These are phyloP conservation scores for Antedon mediterranea DNA, from an alignment of 53 echinoderm and acorn worm genomes.

Conservation along the genomic window DNA sequence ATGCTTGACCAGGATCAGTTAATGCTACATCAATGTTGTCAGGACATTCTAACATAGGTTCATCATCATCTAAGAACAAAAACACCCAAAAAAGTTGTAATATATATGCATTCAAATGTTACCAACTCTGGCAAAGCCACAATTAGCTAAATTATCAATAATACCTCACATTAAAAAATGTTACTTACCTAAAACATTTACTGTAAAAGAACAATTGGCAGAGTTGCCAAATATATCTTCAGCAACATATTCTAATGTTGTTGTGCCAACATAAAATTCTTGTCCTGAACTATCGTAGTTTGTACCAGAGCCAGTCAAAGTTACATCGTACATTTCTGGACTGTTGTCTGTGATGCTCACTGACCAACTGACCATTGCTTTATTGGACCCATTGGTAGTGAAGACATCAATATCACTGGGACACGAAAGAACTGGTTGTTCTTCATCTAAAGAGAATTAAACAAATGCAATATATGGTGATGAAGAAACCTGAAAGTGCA, in stretches of 20 bases:
- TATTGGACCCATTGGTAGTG: background rate
- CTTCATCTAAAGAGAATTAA: constrained; percentile 5
- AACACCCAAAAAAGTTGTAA: background rate
- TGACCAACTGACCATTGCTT: background rate
- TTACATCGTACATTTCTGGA: background rate
- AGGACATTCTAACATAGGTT: constrained; percentile 9
- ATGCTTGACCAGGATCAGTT: constrained; percentile 12
- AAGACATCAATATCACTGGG: constrained; percentile 9
- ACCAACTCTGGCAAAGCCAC: too few species aligned
- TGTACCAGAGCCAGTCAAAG: background rate
- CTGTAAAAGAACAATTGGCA: too few species aligned
- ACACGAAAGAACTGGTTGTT: constrained; percentile 6
- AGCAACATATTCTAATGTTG: background rate
- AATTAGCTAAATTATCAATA: too few species aligned
- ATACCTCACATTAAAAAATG: too few species aligned
- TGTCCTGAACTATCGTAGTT: background rate
- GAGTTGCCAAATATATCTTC: background rate
- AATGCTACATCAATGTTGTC: background rate
- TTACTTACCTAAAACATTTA: too few species aligned
- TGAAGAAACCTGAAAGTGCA: too few species aligned
- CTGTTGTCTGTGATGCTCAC: background rate
- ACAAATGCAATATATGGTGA: too few species aligned
- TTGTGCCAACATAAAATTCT: background rate
- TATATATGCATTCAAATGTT: too few species aligned
- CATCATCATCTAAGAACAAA: too few species aligned